A percentile compares a stretch with the other conserved stretches of the same genome.
Conservation (phyloP, 2,797 vertebrate genomes). For the Sebastolobus altivelis region DNA sequence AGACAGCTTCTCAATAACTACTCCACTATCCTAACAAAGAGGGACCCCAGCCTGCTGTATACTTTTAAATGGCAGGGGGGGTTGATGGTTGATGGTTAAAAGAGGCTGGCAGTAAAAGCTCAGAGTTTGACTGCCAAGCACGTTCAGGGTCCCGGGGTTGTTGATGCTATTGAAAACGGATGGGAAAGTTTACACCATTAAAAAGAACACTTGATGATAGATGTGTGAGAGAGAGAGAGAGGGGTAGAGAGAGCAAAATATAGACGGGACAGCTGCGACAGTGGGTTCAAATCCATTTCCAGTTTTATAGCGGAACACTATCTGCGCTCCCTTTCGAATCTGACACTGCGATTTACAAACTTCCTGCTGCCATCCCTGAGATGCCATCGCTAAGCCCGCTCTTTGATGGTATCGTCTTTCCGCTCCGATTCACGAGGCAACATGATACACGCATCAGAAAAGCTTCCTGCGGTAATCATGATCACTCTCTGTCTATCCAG, state of each 20-base stretch:
- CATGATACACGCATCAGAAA: constrained; percentile 72
- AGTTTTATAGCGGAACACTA: constrained; percentile 83
- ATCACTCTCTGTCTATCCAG: constrained; percentile 56
- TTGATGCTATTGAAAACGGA: constrained; percentile 80
- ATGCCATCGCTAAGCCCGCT: constrained; percentile 73
- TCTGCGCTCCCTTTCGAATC: constrained; percentile 70
- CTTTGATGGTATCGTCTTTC: constrained; percentile 81
- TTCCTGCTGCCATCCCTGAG: constrained; percentile 79
- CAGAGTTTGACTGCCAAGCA: constrained; percentile 78
- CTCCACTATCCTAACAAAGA: constrained; percentile 66
- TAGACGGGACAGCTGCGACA: constrained; percentile 79
- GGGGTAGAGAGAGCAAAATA: constrained; percentile 62
- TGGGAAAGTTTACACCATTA: constrained; percentile 81
- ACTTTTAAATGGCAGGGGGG: constrained; percentile 64
- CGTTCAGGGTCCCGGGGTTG: constrained; percentile 76
- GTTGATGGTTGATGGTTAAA: constrained; percentile 71
- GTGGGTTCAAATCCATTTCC: constrained; percentile 71
- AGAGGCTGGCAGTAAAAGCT: constrained; percentile 79
- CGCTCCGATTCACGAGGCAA: constrained; percentile 75
- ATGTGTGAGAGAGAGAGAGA: constrained; percentile 56
- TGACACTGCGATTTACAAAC: constrained; percentile 79
- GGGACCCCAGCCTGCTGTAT: constrained; percentile 59
- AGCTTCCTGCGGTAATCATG: constrained; percentile 57
- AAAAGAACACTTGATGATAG: constrained; percentile 74
- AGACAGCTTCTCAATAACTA: constrained; percentile 68